phyloP scores from a whole-genome alignment of 1,140 invertebrate species.

The Drosophila simulans region DNA sequence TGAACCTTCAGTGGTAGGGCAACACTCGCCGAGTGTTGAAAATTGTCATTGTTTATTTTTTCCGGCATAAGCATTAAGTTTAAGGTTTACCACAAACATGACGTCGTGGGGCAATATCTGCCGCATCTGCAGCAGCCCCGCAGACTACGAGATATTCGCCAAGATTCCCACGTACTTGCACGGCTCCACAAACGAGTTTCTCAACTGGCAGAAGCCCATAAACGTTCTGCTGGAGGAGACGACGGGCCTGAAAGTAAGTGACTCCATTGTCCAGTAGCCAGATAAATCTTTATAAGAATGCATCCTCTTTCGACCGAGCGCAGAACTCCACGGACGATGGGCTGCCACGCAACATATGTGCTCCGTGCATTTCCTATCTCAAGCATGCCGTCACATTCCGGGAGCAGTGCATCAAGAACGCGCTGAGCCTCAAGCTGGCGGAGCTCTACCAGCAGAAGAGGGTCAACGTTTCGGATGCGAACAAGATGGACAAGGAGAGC shows the following conservation, averaged over 20 bases:
- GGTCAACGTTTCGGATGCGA: constrained; percentile 22
- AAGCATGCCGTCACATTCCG: constrained; percentile 82
- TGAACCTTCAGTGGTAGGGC: not conserved
- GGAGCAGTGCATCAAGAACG: constrained; percentile 76
- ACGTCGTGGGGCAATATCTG: constrained; percentile 76
- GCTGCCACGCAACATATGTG: constrained; percentile 71
- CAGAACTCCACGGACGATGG: constrained; percentile 72
- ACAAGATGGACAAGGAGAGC: constrained; percentile 58
- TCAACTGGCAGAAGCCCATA: constrained; percentile 80
- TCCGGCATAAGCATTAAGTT: constrained; percentile 33
- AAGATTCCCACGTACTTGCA: constrained; percentile 82
- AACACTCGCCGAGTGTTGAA: constrained; percentile 6
- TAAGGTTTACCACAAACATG: constrained; percentile 44
- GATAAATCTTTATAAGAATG: not conserved
- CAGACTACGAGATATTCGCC: constrained; percentile 78
- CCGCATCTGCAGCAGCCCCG: constrained; percentile 78
- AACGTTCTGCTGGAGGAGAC: constrained; percentile 74
- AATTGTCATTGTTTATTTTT: constrained; percentile 17
- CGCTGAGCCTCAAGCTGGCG: constrained; percentile 68
- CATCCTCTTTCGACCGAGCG: not conserved
- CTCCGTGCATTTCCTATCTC: constrained; percentile 79
- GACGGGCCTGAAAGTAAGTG: constrained; percentile 70
- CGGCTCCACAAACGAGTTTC: constrained; percentile 74
- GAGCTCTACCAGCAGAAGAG: constrained; percentile 62
- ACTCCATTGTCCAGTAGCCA: too few species aligned